These are phyloP conservation scores for Sarcophaga bullata DNA, from an alignment of 1,140 invertebrate genomes.

Conservation along the genomic window DNA sequence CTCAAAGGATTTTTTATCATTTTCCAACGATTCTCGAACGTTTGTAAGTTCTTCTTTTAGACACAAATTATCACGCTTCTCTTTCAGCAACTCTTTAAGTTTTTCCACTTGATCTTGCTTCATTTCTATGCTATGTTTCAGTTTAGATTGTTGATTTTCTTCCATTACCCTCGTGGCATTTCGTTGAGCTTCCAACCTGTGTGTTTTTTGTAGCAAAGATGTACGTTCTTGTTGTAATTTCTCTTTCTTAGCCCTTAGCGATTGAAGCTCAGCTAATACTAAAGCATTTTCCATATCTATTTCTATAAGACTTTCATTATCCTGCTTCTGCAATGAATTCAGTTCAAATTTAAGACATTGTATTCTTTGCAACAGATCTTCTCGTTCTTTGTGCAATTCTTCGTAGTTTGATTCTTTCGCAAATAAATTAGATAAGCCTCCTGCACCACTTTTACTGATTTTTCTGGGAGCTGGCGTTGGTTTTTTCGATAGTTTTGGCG, in stretches of 20 bases:
- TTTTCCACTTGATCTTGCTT: constrained; percentile 63
- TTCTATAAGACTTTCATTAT: constrained; percentile 72
- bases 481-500: constrained; percentile 54
- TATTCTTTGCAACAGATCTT: constrained; percentile 5
- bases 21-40: constrained; percentile 75
- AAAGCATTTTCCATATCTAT: constrained; percentile 85
- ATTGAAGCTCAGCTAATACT: constrained; percentile 82
- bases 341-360: constrained; percentile 71
- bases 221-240: constrained; percentile 74
- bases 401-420: background rate
- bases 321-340: constrained; percentile 68
- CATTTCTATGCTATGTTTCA: constrained; percentile 63
- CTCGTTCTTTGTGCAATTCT: constrained; percentile 12
- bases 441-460: background rate
- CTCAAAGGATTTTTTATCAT: constrained; percentile 85
- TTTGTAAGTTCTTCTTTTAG: constrained; percentile 71
- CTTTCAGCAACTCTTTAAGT: constrained; percentile 69
- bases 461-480: constrained; percentile 59
- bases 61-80: constrained; percentile 67
- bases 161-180: constrained; percentile 65
- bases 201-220: constrained; percentile 55
- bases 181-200: constrained; percentile 61
- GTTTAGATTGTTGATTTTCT: constrained; percentile 63
- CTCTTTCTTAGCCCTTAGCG: constrained; percentile 79
- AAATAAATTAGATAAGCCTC: background rate